These are phyloP conservation scores for Oreotrochilus melanogaster DNA, from an alignment of 2,113 vertebrate genomes.

Conservation along the genomic window DNA sequence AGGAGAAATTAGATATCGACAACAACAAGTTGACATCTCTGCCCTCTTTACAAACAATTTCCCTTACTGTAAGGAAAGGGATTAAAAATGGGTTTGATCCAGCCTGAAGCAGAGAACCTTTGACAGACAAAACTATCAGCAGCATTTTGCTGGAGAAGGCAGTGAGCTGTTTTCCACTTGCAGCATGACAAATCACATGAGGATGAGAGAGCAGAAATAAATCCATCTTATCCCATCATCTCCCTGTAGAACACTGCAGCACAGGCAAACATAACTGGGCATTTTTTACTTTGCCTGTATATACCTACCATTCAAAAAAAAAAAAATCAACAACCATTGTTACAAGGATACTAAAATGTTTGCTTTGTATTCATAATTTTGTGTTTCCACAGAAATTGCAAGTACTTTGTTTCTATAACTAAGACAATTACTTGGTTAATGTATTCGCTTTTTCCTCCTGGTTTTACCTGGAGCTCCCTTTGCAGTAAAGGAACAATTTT, in stretches of 20 bases:
- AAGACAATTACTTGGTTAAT: neutral
- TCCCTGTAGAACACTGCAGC: neutral
- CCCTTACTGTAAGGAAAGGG: neutral
- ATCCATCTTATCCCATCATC: neutral
- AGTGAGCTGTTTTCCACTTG: neutral
- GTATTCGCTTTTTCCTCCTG: neutral
- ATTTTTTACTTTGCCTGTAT: neutral
- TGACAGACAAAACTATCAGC: neutral
- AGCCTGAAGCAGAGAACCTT: constrained; percentile 20
- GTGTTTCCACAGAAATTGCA: constrained; percentile 6
- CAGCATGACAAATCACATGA: constrained; percentile 19
- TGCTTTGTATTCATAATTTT: neutral
- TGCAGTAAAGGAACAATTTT: neutral
- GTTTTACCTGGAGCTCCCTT: neutral
- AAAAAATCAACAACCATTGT: neutral
- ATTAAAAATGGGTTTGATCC: constrained; percentile 33
- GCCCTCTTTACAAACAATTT: neutral
- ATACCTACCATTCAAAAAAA: neutral
- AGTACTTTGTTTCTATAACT: neutral
- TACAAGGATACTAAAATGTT: neutral
- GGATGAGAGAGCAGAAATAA: constrained; percentile 13
- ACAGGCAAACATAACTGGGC: neutral
- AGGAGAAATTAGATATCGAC: neutral
- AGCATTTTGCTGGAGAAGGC: constrained; percentile 22
- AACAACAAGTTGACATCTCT: neutral